Conservation (phyloP, 2,888 invertebrate genomes). For the Drosophila paramelanica region DNA sequence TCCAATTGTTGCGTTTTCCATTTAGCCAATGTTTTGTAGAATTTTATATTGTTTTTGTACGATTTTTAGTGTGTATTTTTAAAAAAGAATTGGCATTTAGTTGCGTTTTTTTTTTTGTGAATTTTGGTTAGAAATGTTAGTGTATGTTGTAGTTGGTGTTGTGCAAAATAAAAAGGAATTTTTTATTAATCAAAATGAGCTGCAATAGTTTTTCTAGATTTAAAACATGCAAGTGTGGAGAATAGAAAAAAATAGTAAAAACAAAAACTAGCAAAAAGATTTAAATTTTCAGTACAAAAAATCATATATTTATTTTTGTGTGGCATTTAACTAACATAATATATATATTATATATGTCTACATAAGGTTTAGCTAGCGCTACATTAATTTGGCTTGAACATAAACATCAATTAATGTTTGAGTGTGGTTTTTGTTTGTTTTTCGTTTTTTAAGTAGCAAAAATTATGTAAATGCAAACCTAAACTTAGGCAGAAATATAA, state of each 20-base stretch:
- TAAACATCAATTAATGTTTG: constrained; percentile 43
- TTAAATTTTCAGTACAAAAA: constrained; percentile 68
- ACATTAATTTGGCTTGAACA: constrained; percentile 69
- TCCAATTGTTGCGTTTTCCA: constrained; percentile 47
- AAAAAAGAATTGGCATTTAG: constrained; percentile 63
- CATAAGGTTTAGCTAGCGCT: constrained; percentile 48
- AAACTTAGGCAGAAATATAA: constrained; percentile 30
- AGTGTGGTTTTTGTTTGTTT: constrained; percentile 18
- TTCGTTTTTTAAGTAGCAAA: constrained; percentile 35
- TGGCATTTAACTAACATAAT: constrained; percentile 52
- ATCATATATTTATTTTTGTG: constrained; percentile 65
- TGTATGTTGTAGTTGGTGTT: constrained; percentile 44
- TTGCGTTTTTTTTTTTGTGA: constrained; percentile 26
- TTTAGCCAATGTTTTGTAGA: constrained; percentile 41
- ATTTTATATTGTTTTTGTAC: constrained; percentile 14
- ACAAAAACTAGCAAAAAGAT: constrained; percentile 23
- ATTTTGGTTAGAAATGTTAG: constrained; percentile 60
- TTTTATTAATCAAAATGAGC: constrained; percentile 34
- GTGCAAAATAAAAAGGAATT: constrained; percentile 60
- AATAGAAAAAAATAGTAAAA: constrained; percentile 4
- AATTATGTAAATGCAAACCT: constrained; percentile 47
- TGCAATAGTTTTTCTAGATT: constrained; percentile 31
- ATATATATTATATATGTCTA: constrained; percentile 32
- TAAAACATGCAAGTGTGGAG: constrained; percentile 41
- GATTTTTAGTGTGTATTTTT: constrained; percentile 27